phyloP scores from a whole-genome alignment of 2,888 invertebrate species.

The Chesias legatella region DNA sequence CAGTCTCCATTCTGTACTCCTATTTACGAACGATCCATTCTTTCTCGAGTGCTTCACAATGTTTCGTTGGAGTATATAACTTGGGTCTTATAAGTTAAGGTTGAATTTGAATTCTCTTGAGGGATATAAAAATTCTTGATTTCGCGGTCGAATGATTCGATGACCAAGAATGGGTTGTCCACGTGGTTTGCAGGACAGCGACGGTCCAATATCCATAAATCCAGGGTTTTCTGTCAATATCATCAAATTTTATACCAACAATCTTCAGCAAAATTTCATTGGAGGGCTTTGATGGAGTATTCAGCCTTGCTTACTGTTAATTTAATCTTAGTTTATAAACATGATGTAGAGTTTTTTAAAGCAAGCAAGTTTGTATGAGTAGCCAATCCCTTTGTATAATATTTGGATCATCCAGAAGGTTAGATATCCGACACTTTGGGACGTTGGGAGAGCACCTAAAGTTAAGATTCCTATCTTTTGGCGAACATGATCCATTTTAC shows the following conservation, averaged over 20 bases:
- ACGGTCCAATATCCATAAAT: conserved; percentile 44
- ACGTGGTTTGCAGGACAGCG: conserved; percentile 31
- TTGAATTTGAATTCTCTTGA: conserved; percentile 5
- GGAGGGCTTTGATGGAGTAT: conserved; percentile 11
- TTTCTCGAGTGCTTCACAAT: conserved; percentile 8
- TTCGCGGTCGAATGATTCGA: conserved; percentile 39
- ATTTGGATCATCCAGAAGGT: too few relatives aligned
- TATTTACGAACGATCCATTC: conserved; percentile 35
- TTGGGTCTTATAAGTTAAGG: conserved; percentile 5
- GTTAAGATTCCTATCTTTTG: too few relatives aligned
- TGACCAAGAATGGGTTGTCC: conserved; percentile 37
- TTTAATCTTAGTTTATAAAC: not conserved
- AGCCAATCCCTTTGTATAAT: too few relatives aligned
- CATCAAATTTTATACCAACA: conserved; percentile 26
- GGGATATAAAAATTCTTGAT: conserved; percentile 34
- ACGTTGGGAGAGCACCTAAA: too few relatives aligned
- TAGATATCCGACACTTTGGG: too few relatives aligned
- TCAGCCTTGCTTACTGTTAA: conserved; percentile 12
- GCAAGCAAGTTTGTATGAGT: too few relatives aligned
- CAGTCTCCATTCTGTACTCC: conserved; percentile 33
- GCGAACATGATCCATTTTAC: too few relatives aligned
- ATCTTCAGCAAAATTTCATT: conserved; percentile 14
- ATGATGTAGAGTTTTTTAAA: too few relatives aligned
- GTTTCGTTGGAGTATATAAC: not conserved
- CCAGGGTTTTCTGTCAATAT: conserved; percentile 30